These are phyloP conservation scores for Arctopsyche grandis DNA, from an alignment of 1,140 invertebrate genomes.

Conservation along the genomic window DNA sequence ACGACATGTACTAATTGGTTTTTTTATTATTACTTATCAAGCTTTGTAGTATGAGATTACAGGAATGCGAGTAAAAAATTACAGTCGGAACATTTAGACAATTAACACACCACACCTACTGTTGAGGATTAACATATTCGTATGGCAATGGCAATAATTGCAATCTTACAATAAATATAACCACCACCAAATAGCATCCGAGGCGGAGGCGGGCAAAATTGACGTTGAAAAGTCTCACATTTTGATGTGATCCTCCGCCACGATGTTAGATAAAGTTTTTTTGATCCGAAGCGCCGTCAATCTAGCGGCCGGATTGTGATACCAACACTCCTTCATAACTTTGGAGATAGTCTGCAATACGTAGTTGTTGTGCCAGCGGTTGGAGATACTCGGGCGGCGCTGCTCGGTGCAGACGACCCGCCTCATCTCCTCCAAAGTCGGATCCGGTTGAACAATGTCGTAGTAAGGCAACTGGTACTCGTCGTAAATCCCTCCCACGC, in stretches of 20 bases:
- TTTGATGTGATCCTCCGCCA: conserved; percentile 65
- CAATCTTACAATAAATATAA: background rate
- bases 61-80: background rate
- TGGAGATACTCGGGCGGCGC: conserved; percentile 81
- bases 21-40: too few relatives aligned
- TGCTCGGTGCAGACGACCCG: conserved; percentile 87
- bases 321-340: conserved; percentile 91
- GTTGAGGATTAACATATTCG: background rate
- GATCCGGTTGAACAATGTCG: conserved; percentile 86
- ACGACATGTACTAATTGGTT: background rate
- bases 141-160: background rate
- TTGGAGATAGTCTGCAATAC: conserved; percentile 81
- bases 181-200: background rate
- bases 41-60: background rate
- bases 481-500: conserved; percentile 70
- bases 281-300: conserved; percentile 86
- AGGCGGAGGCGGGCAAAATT: too few relatives aligned
- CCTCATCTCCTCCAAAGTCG: conserved; percentile 90
- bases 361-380: conserved; percentile 81
- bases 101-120: too few relatives aligned
- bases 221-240: too few relatives aligned
- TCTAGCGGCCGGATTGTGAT: conserved; percentile 84
- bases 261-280: conserved; percentile 79
- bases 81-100: too few relatives aligned
- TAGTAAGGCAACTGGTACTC: conserved; percentile 88